Base-by-base conservation (phyloP, 2,113 vertebrate genomes). In the Apteryx mantelli region DNA sequence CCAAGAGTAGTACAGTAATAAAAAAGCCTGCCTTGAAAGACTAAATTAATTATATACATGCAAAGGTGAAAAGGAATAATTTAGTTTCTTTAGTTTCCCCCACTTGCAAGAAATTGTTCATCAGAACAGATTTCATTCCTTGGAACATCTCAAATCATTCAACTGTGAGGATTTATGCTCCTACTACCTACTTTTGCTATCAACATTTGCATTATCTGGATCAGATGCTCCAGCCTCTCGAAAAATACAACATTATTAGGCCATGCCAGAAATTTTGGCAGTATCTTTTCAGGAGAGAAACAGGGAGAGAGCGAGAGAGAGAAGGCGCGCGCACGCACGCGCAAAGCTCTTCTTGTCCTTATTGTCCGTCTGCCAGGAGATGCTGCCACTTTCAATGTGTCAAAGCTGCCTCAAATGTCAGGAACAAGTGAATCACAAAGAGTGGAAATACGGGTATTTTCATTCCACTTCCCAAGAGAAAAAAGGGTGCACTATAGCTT, bases 401-500 rank as follows among this genome's bases (percentile, higher is more conserved):
- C 95, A 96, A 85, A 96, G 52, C 74, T 65, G 82, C 77, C 68
- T 93, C 70, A 95, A 58, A 86, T 34, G 81, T 77, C 91, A 69
- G 40, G 24, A 81, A 79, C 74, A 81, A 95, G 69, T 24, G 48
- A 96, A 89, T 30, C 44, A 17, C 48, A 40, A 88, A 94, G 69
- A 44, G 17, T 73, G 18, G 46, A 92, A 95, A 92, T 66, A 87
- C 42, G 46, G 42, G 50, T 77, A 95, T 86, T 95, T 92, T 69
- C 26, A n/a, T 63, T 77, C 25, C 65, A 52, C 38, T 94, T 65
- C 64, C 50, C 92, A 94, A 65, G 46, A 28, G 46, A 96, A 82
- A 66, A 82, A 93, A 89, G 85, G 82, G 32, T 91, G 71, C 20
- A 40, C 76, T 58, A 55, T 30, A 80, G 76, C 68, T 93, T 88